Conservation (phyloP, 2,797 vertebrate species). For the Pipistrellus pipistrellus region DNA sequence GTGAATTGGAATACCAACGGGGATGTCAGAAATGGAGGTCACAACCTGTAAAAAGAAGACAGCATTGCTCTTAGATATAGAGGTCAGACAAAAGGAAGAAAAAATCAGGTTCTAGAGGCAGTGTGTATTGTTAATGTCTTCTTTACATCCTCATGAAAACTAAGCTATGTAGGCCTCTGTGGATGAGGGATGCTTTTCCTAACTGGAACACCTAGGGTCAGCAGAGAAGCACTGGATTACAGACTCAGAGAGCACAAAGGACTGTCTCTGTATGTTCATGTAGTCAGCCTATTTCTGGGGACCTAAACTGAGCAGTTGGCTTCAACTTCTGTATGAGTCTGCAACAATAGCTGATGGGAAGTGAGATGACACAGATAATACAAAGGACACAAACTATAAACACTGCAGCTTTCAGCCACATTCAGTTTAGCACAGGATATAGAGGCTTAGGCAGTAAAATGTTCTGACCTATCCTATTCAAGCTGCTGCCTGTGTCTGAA, state of each 20-base stretch:
- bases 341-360: neutral
- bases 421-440: neutral
- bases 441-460: conserved; percentile 24
- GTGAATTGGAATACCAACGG: conserved; percentile 94
- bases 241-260: neutral
- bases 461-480: neutral
- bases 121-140: neutral
- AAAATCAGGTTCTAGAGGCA: neutral
- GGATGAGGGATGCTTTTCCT: neutral
- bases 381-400: conserved; percentile 21
- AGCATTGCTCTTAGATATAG: neutral
- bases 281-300: neutral
- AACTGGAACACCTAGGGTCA: neutral
- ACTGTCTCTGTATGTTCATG: neutral
- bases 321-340: neutral
- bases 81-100: neutral
- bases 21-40: conserved; percentile 93
- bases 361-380: conserved; percentile 41
- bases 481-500: neutral
- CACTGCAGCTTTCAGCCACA: neutral
- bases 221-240: neutral
- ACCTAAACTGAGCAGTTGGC: neutral
- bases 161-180: neutral
- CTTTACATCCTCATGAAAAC: neutral
- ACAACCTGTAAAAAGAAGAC: conserved; percentile 89